These are phyloP conservation scores for Miichthys miiuy DNA, from an alignment of 2,797 vertebrate genomes.

Conservation along the genomic window DNA sequence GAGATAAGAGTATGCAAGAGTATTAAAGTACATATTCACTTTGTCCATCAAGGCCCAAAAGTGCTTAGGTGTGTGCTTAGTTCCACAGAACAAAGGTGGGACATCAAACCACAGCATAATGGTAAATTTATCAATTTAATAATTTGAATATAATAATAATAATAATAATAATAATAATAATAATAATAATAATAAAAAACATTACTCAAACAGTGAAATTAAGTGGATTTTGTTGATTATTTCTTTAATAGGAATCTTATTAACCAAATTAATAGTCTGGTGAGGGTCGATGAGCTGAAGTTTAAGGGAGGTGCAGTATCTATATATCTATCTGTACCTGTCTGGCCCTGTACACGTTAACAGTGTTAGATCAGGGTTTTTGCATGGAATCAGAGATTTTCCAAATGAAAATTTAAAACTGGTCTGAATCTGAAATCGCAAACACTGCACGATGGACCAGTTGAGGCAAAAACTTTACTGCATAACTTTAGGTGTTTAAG, in stretches of 20 bases:
- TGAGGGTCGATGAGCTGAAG: constrained; percentile 8
- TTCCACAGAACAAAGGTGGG: constrained; percentile 13
- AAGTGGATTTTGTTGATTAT: background rate
- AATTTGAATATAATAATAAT: background rate
- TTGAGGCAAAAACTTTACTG: background rate
- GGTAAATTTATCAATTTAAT: background rate
- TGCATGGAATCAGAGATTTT: background rate
- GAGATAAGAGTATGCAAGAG: constrained; percentile 73
- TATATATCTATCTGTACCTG: background rate
- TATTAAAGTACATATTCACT: constrained; percentile 78
- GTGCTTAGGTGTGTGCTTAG: constrained; percentile 33
- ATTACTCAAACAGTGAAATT: background rate
- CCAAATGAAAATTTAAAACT: background rate
- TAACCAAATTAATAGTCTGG: background rate
- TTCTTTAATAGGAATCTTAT: background rate
- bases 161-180: too few species aligned
- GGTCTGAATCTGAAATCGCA: background rate
- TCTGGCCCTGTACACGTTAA: constrained; percentile 38
- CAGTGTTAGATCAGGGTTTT: constrained; percentile 14
- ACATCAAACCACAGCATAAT: constrained; percentile 16
- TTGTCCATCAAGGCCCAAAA: constrained; percentile 71
- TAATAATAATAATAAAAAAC: background rate
- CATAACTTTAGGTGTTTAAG: background rate
- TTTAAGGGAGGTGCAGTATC: background rate
- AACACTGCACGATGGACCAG: background rate